phyloP scores from a whole-genome alignment of 30 jellyfish, hydroid and myxozoan genomes.

The Sanderia malayensis region DNA sequence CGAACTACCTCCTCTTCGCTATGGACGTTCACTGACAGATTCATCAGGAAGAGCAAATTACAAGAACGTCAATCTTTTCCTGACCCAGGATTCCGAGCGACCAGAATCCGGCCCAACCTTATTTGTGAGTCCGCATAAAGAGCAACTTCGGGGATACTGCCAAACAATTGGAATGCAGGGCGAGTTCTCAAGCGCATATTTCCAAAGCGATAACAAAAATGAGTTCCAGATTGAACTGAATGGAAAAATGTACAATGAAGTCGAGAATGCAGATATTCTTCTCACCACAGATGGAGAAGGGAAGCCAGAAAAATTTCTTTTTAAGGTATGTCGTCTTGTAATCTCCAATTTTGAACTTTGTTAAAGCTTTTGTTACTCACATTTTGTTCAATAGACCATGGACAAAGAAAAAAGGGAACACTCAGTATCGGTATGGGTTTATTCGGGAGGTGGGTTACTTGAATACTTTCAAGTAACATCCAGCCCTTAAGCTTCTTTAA shows the following conservation, averaged over 20 bases:
- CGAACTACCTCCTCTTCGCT: conserved; percentile 15
- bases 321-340: conserved; percentile 2
- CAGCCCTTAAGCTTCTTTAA: too few species aligned
- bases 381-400: too few species aligned
- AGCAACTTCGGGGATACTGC: conserved; percentile 12
- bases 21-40: conserved; percentile 13
- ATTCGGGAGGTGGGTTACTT: too few species aligned
- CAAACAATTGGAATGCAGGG: conserved; percentile 37
- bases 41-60: conserved; percentile 10
- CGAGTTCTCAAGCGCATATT: neutral
- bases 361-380: too few species aligned
- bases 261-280: conserved; percentile 11
- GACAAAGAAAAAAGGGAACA: too few species aligned
- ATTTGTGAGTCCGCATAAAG: neutral
- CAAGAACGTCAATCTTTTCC: conserved; percentile 18
- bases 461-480: too few species aligned
- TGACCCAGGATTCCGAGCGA: conserved; percentile 8
- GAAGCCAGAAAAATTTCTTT: neutral
- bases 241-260: conserved; percentile 11
- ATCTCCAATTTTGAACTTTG: too few species aligned
- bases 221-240: neutral
- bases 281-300: conserved; percentile 6
- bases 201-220: neutral
- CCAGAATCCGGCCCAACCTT: conserved; percentile 38
- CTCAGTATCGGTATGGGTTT: too few species aligned